Evolutionary conservation across 2,888 invertebrate species (phyloP).

Genomic region (Thera britannica): DNA sequence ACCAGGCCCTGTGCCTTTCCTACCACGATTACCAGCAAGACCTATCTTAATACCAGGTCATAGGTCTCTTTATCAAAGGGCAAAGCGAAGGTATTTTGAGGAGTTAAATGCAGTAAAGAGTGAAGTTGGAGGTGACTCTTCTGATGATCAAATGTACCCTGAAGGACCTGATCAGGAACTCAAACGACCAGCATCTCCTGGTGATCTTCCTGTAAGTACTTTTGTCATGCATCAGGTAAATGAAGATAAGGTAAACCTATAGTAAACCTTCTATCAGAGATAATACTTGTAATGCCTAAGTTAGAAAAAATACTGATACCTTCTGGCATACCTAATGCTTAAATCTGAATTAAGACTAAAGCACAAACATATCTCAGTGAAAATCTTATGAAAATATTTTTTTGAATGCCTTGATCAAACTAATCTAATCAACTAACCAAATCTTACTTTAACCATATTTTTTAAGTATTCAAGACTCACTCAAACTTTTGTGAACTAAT

Average conservation of each 20-base stretch:
- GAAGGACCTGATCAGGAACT: conserved; percentile 86
- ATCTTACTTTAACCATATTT: no score
- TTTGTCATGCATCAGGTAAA: neutral
- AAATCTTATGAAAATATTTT: no score
- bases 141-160: conserved; percentile 92
- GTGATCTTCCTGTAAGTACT: conserved; percentile 28
- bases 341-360: no score
- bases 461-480: no score
- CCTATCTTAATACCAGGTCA: conserved; percentile 70
- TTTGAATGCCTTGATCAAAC: no score
- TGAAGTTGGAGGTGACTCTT: conserved; percentile 89
- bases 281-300: no score
- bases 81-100: conserved; percentile 85
- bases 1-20: conserved; percentile 82
- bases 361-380: no score
- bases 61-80: conserved; percentile 82
- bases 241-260: neutral
- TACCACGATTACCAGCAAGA: conserved; percentile 69
- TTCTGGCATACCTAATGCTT: no score
- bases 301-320: no score
- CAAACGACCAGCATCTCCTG: conserved; percentile 65
- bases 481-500: no score
- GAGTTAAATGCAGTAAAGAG: conserved; percentile 88
- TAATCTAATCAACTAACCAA: no score
- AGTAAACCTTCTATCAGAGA: no score